Evolutionary conservation across 2,888 invertebrate genomes (phyloP).

Genomic region (Lithodes maja): DNA sequence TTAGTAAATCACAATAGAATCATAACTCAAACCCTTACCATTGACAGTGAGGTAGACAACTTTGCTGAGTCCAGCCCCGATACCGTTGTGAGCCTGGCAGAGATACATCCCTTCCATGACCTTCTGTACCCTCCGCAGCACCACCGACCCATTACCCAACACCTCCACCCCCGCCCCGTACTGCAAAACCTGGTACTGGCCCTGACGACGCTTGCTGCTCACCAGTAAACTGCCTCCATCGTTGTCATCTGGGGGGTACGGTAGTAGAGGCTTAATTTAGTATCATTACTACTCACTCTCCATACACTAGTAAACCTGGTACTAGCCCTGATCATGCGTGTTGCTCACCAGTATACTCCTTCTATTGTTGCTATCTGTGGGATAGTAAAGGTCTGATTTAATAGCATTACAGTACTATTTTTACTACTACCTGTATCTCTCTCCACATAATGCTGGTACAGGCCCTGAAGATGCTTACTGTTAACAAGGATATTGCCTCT

Average conservation of each 20-base stretch:
- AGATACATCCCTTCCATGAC: slow-evolving; percentile 73
- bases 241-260: slow-evolving; percentile 23
- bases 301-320: too few relatives aligned
- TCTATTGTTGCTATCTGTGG: not conserved
- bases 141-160: slow-evolving; percentile 74
- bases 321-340: too few relatives aligned
- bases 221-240: slow-evolving; percentile 25
- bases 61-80: slow-evolving; percentile 75
- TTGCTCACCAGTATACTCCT: too few relatives aligned
- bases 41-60: slow-evolving; percentile 75
- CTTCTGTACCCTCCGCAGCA: slow-evolving; percentile 73
- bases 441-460: too few relatives aligned
- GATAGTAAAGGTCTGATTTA: not conserved
- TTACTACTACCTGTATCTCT: too few relatives aligned
- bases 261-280: too few relatives aligned
- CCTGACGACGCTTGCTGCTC: slow-evolving; percentile 30
- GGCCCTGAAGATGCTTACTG: not conserved
- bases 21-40: slow-evolving; percentile 72
- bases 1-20: not conserved
- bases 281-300: too few relatives aligned
- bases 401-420: too few relatives aligned
- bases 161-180: slow-evolving; percentile 56
- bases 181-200: slow-evolving; percentile 51
- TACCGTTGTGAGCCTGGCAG: slow-evolving; percentile 75
- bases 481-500: not conserved